Base-by-base conservation (phyloP, 2,797 vertebrate species). In the Muraenolepis orangiensis region DNA sequence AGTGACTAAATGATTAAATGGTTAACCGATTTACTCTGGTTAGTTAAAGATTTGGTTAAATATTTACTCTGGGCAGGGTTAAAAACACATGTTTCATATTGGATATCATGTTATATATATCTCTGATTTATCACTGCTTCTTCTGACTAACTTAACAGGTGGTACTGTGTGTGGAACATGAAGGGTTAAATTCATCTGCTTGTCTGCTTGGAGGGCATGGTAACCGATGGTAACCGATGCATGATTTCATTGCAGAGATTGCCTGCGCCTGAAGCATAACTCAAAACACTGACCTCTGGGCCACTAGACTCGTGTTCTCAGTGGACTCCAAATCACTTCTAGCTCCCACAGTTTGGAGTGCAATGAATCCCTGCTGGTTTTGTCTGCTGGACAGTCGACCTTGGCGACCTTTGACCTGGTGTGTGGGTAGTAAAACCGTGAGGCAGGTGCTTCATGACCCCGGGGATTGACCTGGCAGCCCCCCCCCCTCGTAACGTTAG, bases 201-300 rank as follows among this genome's bases (percentile, higher is more conserved):
- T 73, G 81, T 11, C 57, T 26, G 57, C 23, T 64, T 26, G 26
- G 23, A 64, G 57, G 7, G 57, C 8, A 12, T 84, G 85, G 74
- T 85, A 79, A 79, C 46, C 77, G 57, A 12, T 84, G 85, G 74
- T 85, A 79, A 79, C 46, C 77, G 57, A 78, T 74, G 26, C 73
- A 75, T 91, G 89, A 91, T 86, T 83, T 86, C 42, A 90, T 92
- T 80, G 80, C 73, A 81, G 57, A 87, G 88, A 91, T 90, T 89
- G 83, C 76, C 77, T 71, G 30, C 38, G 74, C 78, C 78, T 71
- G 69, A 89, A 83, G 77, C 78, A 78, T 70, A 89, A 87, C 81
- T 57, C 6, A 57, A 57, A 51, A 51, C 14, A 61, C 26, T 11
- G n/a, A 6, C 16, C 6, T 3, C 8, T 64, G 23, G 11, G 57